Conservation (phyloP, 2,113 vertebrate species). For the Halichoerus grypus region DNA sequence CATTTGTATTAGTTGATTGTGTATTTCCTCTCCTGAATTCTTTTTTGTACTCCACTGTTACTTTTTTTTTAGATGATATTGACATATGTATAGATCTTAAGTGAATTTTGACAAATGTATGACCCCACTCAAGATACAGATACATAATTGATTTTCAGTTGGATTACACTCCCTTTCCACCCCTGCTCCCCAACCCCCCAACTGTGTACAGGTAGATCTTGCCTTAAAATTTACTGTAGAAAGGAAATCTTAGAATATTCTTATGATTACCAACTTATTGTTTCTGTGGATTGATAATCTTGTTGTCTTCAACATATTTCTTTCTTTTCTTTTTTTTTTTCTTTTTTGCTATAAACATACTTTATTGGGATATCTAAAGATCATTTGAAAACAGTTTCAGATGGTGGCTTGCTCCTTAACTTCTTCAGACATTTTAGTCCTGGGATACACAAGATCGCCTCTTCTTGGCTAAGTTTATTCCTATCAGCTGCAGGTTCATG, state of each 20-base stretch:
- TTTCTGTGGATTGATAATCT: background rate
- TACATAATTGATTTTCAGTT: conserved; percentile 45
- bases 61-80: background rate
- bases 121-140: background rate
- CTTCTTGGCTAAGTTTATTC: background rate
- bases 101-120: conserved; percentile 16
- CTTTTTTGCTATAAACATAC: background rate
- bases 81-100: background rate
- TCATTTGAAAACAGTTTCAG: background rate
- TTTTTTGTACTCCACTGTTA: background rate
- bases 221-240: conserved; percentile 15
- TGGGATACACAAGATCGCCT: background rate
- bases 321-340: background rate
- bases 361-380: background rate
- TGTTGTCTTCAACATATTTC: background rate
- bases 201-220: background rate
- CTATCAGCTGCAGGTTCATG: background rate
- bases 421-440: background rate
- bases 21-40: conserved; percentile 2
- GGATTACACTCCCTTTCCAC: background rate
- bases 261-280: background rate
- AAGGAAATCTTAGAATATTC: conserved; percentile 22
- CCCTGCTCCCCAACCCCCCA: too few species aligned
- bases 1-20: conserved; percentile 24
- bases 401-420: background rate